Percentiles rank a stretch among this genome's conserved stretches.
These are phyloP conservation scores for Etheostoma cragini DNA, from an alignment of 2,113 vertebrate genomes.

Conservation along the genomic window DNA sequence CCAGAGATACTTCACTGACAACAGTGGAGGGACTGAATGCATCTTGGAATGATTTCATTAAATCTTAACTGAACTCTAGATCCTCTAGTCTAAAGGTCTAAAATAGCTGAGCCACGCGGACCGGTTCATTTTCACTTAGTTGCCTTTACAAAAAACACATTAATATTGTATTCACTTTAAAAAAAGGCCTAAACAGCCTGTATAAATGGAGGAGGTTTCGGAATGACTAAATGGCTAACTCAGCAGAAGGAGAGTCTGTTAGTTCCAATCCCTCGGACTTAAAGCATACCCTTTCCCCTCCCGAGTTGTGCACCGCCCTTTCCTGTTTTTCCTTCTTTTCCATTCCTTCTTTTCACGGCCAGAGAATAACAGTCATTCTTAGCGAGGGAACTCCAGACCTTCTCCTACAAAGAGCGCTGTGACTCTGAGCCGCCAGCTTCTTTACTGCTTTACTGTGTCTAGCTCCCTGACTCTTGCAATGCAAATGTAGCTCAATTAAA, in stretches of 20 bases:
- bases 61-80: constrained; percentile 14
- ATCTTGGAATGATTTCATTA: constrained; percentile 22
- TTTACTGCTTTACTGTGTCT: constrained; percentile 38
- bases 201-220: constrained; percentile 10
- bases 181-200: neutral
- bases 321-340: constrained; percentile 81
- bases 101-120: neutral
- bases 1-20: constrained; percentile 35
- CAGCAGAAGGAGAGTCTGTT: constrained; percentile 32
- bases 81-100: neutral
- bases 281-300: constrained; percentile 39
- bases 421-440: constrained; percentile 43
- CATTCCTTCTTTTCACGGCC: constrained; percentile 60
- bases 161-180: neutral
- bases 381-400: constrained; percentile 32
- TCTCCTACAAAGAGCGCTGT: constrained; percentile 45
- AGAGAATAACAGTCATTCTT: constrained; percentile 55
- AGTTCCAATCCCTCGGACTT: constrained; percentile 37
- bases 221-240: constrained; percentile 22
- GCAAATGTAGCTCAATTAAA: constrained; percentile 29
- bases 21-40: constrained; percentile 10
- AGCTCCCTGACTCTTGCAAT: too few relatives aligned
- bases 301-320: constrained; percentile 61
- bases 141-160: constrained; percentile 5
- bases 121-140: constrained; percentile 1